These are phyloP conservation scores for Theristus sp. DNA, from an alignment of 2,888 invertebrate genomes.

Conservation along the genomic window DNA sequence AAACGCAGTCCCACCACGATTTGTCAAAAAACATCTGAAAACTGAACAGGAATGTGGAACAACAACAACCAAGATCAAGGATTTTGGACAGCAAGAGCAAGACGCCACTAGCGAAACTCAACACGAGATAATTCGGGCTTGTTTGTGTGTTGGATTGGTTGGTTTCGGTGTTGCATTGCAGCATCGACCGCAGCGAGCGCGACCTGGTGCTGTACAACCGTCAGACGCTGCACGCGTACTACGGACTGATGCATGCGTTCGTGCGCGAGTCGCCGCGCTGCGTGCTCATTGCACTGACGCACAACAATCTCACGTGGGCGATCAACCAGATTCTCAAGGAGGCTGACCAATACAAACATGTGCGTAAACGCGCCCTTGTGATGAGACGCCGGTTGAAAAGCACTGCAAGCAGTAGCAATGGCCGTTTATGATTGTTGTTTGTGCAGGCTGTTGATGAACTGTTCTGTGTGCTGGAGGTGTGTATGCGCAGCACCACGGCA, in stretches of 20 bases:
- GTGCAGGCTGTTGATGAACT: conserved; percentile 65
- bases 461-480: conserved; percentile 50
- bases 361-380: background rate
- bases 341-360: background rate
- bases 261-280: conserved; percentile 70
- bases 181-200: conserved; percentile 87
- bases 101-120: no score
- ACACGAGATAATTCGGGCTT: no score
- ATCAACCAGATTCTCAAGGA: conserved; percentile 51
- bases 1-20: no score
- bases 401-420: no score
- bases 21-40: no score
- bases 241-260: conserved; percentile 67
- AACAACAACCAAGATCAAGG: no score
- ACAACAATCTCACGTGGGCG: conserved; percentile 90
- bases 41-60: no score
- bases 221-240: conserved; percentile 69
- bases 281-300: conserved; percentile 64
- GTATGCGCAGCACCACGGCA: background rate
- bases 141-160: no score
- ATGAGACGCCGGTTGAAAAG: conserved; percentile 43
- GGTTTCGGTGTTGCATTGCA: no score
- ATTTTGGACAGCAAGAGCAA: no score
- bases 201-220: conserved; percentile 83
- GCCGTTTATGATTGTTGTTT: no score